Percentiles rank a stretch among this genome's conserved stretches.
Conservation (phyloP, 2,113 vertebrate species). For the Sylvicapra grimmia region DNA sequence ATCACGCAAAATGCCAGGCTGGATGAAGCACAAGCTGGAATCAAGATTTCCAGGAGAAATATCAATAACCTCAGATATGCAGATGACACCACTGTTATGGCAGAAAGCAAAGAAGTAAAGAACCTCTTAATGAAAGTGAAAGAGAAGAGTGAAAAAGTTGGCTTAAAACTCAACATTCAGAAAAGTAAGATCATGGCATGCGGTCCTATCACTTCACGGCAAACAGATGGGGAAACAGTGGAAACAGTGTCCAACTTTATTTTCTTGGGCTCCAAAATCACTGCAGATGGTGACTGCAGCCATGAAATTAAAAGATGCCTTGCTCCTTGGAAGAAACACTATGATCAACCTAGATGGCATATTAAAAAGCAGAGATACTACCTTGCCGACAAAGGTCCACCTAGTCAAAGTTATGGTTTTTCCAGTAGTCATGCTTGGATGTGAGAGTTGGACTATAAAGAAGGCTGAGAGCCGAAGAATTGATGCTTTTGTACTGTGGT, state of each 20-base stretch:
- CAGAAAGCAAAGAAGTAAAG: not conserved
- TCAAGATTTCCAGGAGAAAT: not conserved
- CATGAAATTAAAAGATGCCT: not conserved
- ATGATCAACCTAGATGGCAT: not conserved
- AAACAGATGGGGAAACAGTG: not conserved
- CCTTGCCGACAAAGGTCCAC: not conserved
- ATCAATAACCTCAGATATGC: not conserved
- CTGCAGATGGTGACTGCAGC: not conserved
- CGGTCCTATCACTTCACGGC: not conserved
- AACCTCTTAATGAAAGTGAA: not conserved
- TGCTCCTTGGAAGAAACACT: not conserved
- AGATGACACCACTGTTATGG: not conserved
- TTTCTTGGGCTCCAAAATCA: not conserved
- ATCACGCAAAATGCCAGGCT: not conserved
- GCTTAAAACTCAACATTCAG: not conserved
- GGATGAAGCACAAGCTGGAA: not conserved
- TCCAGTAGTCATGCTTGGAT: not conserved
- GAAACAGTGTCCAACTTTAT: not conserved
- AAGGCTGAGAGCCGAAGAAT: accelerated
- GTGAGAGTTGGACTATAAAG: not conserved
- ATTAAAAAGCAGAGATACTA: not conserved
- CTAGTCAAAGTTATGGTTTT: not conserved
- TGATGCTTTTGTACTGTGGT: not conserved
- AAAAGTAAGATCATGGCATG: not conserved
- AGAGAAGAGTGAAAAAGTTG: not conserved